Conservation (phyloP, 2,797 vertebrate species). For the Sebastes hubbsi region DNA sequence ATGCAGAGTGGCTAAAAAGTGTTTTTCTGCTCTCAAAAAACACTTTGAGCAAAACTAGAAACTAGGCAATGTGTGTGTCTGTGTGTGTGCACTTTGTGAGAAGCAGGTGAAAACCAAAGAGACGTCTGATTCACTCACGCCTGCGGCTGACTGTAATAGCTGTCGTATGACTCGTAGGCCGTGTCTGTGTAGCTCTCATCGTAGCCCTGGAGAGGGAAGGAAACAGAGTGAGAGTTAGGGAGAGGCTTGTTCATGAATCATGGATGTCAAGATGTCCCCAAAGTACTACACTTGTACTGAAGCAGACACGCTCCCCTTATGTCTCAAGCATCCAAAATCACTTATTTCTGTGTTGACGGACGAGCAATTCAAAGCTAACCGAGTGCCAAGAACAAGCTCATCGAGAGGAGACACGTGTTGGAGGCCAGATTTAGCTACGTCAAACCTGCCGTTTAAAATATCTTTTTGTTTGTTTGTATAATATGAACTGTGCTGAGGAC, state of each 20-base stretch:
- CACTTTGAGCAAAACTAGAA: constrained; percentile 21
- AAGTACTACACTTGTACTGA: constrained; percentile 33
- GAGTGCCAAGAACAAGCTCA: neutral
- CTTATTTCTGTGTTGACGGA: constrained; percentile 19
- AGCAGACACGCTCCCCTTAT: constrained; percentile 18
- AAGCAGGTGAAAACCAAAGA: constrained; percentile 53
- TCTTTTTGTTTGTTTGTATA: neutral
- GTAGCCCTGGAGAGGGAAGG: constrained; percentile 85
- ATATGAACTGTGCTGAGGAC: neutral
- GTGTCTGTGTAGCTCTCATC: constrained; percentile 93
- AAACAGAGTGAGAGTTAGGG: constrained; percentile 31
- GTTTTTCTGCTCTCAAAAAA: constrained; percentile 21
- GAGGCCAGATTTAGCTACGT: neutral
- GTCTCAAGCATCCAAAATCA: constrained; percentile 6
- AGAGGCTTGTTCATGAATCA: constrained; percentile 53
- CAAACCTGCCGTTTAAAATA: neutral
- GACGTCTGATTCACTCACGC: constrained; percentile 86
- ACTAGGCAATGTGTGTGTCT: constrained; percentile 1
- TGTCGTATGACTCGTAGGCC: constrained; percentile 95
- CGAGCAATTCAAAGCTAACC: constrained; percentile 12
- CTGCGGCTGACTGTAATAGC: constrained; percentile 96
- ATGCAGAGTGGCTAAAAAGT: constrained; percentile 27
- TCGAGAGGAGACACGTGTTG: neutral
- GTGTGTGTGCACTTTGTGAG: constrained; percentile 13
- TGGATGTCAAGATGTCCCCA: constrained; percentile 65